Percentiles rank a stretch among this genome's conserved stretches.
These are phyloP conservation scores for Myotis myotis DNA, from an alignment of 2,797 vertebrate genomes.

Conservation along the genomic window DNA sequence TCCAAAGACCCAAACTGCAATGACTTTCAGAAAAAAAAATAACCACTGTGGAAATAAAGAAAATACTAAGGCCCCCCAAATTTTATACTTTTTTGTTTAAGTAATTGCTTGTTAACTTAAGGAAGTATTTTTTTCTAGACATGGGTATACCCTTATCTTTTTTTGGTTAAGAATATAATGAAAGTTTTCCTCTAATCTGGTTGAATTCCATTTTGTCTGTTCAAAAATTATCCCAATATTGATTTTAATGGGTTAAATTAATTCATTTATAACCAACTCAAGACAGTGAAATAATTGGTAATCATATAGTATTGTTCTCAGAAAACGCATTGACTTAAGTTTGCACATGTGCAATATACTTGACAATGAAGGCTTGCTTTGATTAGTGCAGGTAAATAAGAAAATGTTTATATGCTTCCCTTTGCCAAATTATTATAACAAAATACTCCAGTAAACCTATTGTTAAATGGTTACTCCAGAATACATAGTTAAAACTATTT, in stretches of 20 bases:
- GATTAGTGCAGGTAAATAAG: background rate
- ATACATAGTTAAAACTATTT: background rate
- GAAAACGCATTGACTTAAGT: constrained; percentile 22
- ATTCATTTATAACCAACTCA: constrained; percentile 25
- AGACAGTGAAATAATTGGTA: constrained; percentile 34
- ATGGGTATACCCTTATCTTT: background rate
- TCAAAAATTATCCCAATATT: constrained; percentile 32
- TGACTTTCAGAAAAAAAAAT: constrained; percentile 64
- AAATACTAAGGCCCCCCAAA: constrained; percentile 68
- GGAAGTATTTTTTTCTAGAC: constrained; percentile 52
- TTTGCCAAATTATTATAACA: background rate
- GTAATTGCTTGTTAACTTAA: constrained; percentile 77
- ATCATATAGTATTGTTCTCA: constrained; percentile 30
- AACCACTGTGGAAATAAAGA: constrained; percentile 66
- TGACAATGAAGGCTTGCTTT: background rate
- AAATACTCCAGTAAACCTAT: background rate
- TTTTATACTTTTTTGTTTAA: constrained; percentile 72
- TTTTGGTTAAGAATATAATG: constrained; percentile 52
- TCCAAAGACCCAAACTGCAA: constrained; percentile 64
- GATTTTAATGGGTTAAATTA: constrained; percentile 50
- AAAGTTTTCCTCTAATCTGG: background rate
- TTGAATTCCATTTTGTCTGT: constrained; percentile 32
- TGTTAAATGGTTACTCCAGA: background rate
- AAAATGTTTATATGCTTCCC: constrained; percentile 27
- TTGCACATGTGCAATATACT: background rate